A percentile compares a stretch with the other conserved stretches of the same genome.
These are phyloP conservation scores for Antennarius striatus DNA, from an alignment of 2,113 vertebrate genomes.

Conservation along the genomic window DNA sequence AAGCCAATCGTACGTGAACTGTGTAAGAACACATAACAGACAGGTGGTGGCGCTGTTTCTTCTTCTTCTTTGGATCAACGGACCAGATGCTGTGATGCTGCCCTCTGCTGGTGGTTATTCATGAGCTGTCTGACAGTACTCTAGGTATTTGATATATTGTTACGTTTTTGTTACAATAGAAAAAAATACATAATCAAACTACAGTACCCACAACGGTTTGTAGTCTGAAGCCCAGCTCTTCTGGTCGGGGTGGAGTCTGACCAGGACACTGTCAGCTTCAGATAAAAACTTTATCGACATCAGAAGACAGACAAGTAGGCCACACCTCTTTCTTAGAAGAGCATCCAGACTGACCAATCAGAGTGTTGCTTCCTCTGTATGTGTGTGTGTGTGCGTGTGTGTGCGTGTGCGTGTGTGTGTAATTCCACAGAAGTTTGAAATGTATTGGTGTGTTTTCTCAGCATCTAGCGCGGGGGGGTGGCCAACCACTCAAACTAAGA, in stretches of 20 bases:
- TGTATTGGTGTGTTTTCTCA: too few species aligned
- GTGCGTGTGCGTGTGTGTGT: slow-evolving; percentile 41
- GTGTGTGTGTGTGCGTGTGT: slow-evolving; percentile 6
- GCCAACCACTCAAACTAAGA: too few species aligned
- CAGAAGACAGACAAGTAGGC: neutral
- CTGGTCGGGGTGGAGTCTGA: slow-evolving; percentile 8
- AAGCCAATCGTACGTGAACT: too few species aligned
- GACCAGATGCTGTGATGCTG: too few species aligned
- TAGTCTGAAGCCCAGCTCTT: neutral
- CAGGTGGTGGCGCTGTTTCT: too few species aligned
- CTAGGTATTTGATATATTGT: too few species aligned
- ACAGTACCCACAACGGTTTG: slow-evolving; percentile 24
- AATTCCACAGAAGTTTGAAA: neutral
- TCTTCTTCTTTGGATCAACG: too few species aligned
- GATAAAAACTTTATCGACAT: slow-evolving; percentile 44
- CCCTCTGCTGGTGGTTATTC: too few species aligned
- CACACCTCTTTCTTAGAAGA: slow-evolving; percentile 26
- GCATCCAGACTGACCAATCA: slow-evolving; percentile 28
- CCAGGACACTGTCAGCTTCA: neutral
- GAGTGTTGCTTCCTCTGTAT: slow-evolving; percentile 22
- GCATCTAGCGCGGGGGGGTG: too few species aligned
- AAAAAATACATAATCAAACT: neutral
- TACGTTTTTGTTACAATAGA: too few species aligned
- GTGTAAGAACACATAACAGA: too few species aligned
- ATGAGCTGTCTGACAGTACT: too few species aligned